Percentiles rank a stretch among this genome's conserved stretches.
phyloP scores from a whole-genome alignment of 2,113 vertebrate species.

The Panthera leo region DNA sequence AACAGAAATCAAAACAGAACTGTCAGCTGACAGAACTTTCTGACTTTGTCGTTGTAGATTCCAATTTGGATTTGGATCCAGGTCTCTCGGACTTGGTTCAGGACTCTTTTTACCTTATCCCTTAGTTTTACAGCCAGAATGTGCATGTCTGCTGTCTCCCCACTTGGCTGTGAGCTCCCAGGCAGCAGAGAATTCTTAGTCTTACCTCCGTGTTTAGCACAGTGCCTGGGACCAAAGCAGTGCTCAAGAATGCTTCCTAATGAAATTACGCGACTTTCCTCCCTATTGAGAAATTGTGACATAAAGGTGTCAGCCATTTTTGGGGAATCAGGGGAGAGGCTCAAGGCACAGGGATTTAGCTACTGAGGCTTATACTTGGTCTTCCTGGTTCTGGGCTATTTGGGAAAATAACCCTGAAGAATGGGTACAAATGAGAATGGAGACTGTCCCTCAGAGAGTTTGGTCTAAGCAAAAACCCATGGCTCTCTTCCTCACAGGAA shows the following conservation, averaged over 20 bases:
- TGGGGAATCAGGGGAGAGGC: background rate
- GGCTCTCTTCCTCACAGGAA: background rate
- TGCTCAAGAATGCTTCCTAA: background rate
- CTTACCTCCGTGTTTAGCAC: background rate
- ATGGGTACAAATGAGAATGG: background rate
- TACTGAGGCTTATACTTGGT: background rate
- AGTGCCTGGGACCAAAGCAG: background rate
- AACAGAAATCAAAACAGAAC: background rate
- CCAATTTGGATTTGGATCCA: background rate
- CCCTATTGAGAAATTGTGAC: slow-evolving; percentile 13
- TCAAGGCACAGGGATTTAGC: background rate
- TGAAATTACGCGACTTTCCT: background rate
- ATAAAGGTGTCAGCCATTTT: background rate
- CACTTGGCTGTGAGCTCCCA: background rate
- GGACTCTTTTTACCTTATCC: background rate
- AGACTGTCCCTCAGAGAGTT: background rate
- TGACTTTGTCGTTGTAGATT: slow-evolving; percentile 13
- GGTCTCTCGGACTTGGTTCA: background rate
- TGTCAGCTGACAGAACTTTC: background rate
- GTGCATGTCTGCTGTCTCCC: background rate
- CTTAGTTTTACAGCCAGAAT: background rate
- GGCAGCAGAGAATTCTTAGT: background rate
- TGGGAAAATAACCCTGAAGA: background rate
- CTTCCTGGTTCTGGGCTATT: background rate
- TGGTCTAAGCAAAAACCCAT: background rate